Evolutionary conservation across 2,888 invertebrate genomes (phyloP), one percentile per base, ranked within the genome.

Genomic region (Scrobipalpa costella): DNA sequence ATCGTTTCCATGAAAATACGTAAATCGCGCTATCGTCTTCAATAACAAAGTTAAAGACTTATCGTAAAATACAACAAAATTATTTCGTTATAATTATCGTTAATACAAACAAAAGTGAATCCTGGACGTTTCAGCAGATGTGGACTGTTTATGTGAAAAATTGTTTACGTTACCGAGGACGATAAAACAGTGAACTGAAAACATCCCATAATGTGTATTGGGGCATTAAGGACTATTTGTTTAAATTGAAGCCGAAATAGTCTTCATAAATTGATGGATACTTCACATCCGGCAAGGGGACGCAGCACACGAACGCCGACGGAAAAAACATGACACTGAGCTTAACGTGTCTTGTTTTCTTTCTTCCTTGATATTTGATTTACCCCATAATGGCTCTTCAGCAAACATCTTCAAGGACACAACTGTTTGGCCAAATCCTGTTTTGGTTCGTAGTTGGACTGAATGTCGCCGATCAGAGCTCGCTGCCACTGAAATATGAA

Each of bases 401-500:
- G 68, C 73, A 82, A 75, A 78, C 73, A 75, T 79, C 79, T 77
- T 77, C 80, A 75, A 85, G 78, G 73, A 86, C 81, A 67, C 79
- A 79, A 75, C 74, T 87, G 73, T 79, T 82, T 67, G 75, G 80
- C 73, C 86, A 87, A 78, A 84, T 90, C 67, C 70, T 89, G 69
- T 81, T 90, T 81, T 89, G 87, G 86, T 83, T 91, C 70, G 72
- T 89, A 63, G 75, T 91, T 62, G 88, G 88, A 69, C 75, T 91
- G 33, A 86, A 88, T 71, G 86, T 91, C 63, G 90, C 91, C 57
- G 90, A 90, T 77, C 91, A 90, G 72, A 91, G 90, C 73, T 88
- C 90, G 62, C 73, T 90, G 67, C 91, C 92, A 62, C 76, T 92
- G 67, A 90, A 92, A 73, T 96, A 96, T 85, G 96, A 96, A 85